Evolutionary conservation across 2,797 vertebrate genomes (phyloP).

Genomic region (Staurois parvus): DNA sequence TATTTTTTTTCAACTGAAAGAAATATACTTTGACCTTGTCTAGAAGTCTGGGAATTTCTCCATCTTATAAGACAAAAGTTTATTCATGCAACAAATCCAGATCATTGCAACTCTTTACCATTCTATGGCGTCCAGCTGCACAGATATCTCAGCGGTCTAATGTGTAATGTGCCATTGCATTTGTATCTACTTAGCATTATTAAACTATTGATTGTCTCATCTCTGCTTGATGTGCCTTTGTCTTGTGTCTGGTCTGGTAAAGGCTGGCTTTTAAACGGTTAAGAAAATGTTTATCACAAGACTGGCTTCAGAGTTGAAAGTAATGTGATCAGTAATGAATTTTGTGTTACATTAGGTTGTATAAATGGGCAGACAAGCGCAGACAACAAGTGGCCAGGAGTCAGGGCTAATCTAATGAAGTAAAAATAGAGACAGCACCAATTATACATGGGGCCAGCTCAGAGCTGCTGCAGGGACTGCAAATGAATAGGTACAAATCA

Average conservation of each 20-base stretch:
- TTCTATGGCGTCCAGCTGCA: conserved; percentile 40
- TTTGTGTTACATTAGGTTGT: conserved; percentile 98
- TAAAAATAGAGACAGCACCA: conserved; percentile 93
- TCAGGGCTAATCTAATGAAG: conserved; percentile 98
- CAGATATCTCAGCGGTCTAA: conserved; percentile 45
- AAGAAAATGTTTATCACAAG: conserved; percentile 89
- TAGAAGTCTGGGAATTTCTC: conserved; percentile 12
- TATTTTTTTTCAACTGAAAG: background rate
- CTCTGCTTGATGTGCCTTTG: conserved; percentile 75
- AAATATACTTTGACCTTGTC: conserved; percentile 44
- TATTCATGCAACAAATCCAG: conserved; percentile 30
- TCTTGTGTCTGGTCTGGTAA: conserved; percentile 65
- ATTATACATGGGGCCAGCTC: conserved; percentile 89
- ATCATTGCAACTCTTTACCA: conserved; percentile 23
- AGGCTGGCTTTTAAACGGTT: conserved; percentile 78
- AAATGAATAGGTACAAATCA: conserved; percentile 94
- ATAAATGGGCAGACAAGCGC: conserved; percentile 92
- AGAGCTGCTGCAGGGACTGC: conserved; percentile 88
- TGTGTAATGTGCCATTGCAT: conserved; percentile 62
- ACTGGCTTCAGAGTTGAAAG: conserved; percentile 90
- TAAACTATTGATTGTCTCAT: conserved; percentile 77
- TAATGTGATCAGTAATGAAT: conserved; percentile 99
- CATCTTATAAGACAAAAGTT: conserved; percentile 40
- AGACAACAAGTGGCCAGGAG: conserved; percentile 96
- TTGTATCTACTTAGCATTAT: conserved; percentile 78